Evolutionary conservation across 2,888 invertebrate genomes (phyloP).

Genomic region (Agrochola litura): DNA sequence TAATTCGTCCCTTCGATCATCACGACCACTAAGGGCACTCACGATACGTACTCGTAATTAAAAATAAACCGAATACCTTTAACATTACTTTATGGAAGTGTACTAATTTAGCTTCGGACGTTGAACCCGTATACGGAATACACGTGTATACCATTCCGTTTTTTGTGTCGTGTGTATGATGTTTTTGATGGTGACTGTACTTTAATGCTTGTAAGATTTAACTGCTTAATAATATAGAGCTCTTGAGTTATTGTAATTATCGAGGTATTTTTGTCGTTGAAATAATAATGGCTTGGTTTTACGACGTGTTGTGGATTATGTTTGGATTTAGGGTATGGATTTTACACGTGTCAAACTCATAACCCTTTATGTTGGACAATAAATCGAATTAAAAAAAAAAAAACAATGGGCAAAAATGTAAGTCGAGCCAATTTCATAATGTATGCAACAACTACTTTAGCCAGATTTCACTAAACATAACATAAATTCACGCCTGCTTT

Average conservation of each 20-base stretch:
- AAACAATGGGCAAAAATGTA: background rate
- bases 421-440: no score
- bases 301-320: slow-evolving; percentile 21
- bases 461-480: no score
- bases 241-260: slow-evolving; percentile 50
- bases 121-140: slow-evolving; percentile 79
- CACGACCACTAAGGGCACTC: slow-evolving; percentile 67
- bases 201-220: slow-evolving; percentile 29
- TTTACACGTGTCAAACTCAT: slow-evolving; percentile 18
- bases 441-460: no score
- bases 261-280: slow-evolving; percentile 57
- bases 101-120: slow-evolving; percentile 84
- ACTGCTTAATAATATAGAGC: slow-evolving; percentile 53
- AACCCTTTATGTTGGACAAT: background rate
- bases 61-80: slow-evolving; percentile 73
- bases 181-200: slow-evolving; percentile 58
- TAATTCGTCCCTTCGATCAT: slow-evolving; percentile 55
- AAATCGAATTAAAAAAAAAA: no score
- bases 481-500: no score
- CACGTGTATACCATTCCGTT: slow-evolving; percentile 77
- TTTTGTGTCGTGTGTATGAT: slow-evolving; percentile 58
- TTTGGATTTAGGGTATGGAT: slow-evolving; percentile 7
- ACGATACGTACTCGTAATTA: slow-evolving; percentile 70
- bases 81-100: slow-evolving; percentile 77
- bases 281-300: slow-evolving; percentile 50